Percentiles rank a stretch among this genome's conserved stretches.
Evolutionary conservation across 2,797 vertebrate species (phyloP).

Genomic region (Heteromormyrus szaboi): DNA sequence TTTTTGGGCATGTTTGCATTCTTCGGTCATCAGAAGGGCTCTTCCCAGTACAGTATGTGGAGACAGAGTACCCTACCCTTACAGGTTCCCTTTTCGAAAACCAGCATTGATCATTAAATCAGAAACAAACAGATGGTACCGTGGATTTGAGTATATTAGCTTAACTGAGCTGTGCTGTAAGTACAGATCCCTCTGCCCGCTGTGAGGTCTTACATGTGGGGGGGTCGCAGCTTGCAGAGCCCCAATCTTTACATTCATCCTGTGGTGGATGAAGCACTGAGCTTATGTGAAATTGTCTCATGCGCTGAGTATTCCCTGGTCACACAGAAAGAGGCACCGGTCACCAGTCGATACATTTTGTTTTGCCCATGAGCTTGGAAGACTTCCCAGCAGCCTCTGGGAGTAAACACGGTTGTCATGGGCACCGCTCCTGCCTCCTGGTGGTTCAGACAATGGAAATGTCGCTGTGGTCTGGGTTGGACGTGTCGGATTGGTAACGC

Average conservation of each 20-base stretch:
- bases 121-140: neutral
- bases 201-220: neutral
- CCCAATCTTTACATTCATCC: neutral
- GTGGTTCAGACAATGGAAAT: neutral
- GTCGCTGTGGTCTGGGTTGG: neutral
- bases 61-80: neutral
- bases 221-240: neutral
- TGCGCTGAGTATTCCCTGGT: neutral
- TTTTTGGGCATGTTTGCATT: neutral
- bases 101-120: neutral
- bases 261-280: neutral
- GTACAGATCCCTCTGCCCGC: neutral
- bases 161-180: neutral
- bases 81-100: neutral
- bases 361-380: neutral
- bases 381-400: slow-evolving; percentile 4
- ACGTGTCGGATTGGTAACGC: neutral
- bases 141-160: neutral
- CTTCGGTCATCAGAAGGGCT: neutral
- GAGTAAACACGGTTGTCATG: slow-evolving; percentile 19
- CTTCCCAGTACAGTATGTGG: neutral
- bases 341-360: neutral
- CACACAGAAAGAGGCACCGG: neutral
- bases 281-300: neutral
- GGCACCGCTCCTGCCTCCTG: slow-evolving; percentile 14